A percentile compares a stretch with the other conserved stretches of the same genome.
Conservation (phyloP, 2,888 invertebrate species). For the Agrotis puta region DNA sequence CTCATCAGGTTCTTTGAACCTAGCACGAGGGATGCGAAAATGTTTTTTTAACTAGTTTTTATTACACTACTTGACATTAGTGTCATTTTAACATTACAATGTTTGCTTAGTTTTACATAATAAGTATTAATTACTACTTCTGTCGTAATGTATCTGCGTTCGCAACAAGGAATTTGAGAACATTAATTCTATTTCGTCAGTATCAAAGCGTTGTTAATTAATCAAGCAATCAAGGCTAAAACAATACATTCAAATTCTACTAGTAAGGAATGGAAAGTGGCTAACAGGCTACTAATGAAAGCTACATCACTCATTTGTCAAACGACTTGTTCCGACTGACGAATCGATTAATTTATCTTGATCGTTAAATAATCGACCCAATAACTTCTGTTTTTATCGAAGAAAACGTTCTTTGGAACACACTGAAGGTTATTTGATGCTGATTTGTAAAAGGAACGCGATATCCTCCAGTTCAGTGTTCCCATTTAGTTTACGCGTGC, state of each 20-base stretch:
- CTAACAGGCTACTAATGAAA: conserved; percentile 40
- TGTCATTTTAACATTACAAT: conserved; percentile 25
- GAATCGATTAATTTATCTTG: conserved; percentile 50
- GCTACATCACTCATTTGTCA: conserved; percentile 51
- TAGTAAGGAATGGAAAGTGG: conserved; percentile 51
- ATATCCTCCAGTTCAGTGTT: conserved; percentile 25
- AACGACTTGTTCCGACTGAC: conserved; percentile 15
- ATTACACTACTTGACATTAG: conserved; percentile 12
- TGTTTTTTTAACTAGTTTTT: conserved; percentile 14
- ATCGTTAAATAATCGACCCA: conserved; percentile 43
- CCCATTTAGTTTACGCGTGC: conserved; percentile 19
- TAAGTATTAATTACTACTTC: conserved; percentile 4
- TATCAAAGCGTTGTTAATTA: conserved; percentile 31
- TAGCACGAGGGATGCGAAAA: conserved; percentile 23
- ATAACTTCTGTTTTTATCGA: conserved; percentile 8
- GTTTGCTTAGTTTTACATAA: conserved; percentile 24
- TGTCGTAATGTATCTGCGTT: conserved; percentile 14
- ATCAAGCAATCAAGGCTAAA: conserved; percentile 47
- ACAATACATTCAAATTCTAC: conserved; percentile 41
- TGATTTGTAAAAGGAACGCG: conserved; percentile 9
- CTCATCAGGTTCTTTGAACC: conserved; percentile 54
- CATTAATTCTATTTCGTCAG: conserved; percentile 46
- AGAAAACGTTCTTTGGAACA: conserved; percentile 23
- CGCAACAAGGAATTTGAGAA: conserved; percentile 22
- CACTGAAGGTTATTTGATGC: conserved; percentile 12